phyloP scores from a whole-genome alignment of 2,113 vertebrate species.

The Montifringilla adamsi region DNA sequence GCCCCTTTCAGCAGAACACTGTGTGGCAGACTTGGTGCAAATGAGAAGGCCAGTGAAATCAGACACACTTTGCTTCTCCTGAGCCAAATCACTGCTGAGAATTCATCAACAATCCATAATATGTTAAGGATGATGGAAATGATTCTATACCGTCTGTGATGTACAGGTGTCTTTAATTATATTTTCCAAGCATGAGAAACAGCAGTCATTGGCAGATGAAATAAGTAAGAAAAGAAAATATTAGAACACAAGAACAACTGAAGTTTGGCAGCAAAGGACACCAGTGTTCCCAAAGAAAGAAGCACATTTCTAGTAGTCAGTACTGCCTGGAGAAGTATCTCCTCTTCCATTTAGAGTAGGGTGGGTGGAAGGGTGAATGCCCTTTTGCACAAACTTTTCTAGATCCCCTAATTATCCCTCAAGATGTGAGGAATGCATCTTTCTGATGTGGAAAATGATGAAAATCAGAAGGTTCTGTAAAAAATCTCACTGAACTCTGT shows the following conservation, averaged over 20 bases:
- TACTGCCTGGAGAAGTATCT: neutral
- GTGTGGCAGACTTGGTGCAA: slow-evolving; percentile 1
- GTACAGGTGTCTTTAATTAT: slow-evolving; percentile 38
- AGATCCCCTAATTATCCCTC: neutral
- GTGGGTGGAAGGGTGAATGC: neutral
- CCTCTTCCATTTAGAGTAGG: neutral
- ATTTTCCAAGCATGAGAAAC: slow-evolving; percentile 22
- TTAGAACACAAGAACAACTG: neutral
- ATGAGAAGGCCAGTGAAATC: neutral
- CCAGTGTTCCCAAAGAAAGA: neutral
- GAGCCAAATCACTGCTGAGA: slow-evolving; percentile 43
- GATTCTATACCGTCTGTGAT: neutral
- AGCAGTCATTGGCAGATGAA: slow-evolving; percentile 6
- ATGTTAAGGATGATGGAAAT: neutral
- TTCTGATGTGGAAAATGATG: neutral
- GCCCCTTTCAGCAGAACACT: neutral
- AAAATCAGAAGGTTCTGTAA: neutral
- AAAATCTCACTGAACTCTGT: neutral
- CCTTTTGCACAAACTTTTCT: neutral
- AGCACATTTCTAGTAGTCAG: neutral
- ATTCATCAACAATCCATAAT: slow-evolving; percentile 20
- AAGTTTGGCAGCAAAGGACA: neutral
- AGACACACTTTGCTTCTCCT: neutral
- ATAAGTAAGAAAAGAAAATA: neutral
- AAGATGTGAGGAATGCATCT: neutral